These are phyloP conservation scores for Cuculus canorus DNA, from an alignment of 2,797 vertebrate species.

Conservation along the genomic window DNA sequence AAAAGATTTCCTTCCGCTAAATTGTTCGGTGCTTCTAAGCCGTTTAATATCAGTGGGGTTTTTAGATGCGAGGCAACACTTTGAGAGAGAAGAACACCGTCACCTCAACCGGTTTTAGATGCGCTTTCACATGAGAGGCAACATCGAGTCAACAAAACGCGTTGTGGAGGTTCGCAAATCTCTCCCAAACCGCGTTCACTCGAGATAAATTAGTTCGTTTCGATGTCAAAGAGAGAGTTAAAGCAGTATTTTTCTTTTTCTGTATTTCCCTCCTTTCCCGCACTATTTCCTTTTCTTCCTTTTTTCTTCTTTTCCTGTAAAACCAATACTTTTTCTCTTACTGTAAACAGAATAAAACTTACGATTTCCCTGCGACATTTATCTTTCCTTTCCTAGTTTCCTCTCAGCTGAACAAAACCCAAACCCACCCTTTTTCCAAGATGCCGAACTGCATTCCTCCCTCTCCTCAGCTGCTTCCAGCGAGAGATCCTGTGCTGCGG, in stretches of 20 bases:
- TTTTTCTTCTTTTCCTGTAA: background rate
- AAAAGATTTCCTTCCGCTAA: background rate
- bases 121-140: background rate
- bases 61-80: background rate
- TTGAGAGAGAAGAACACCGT: no score
- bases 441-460: accelerated
- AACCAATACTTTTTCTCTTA: background rate
- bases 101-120: background rate
- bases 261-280: background rate
- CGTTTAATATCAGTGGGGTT: background rate
- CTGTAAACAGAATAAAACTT: background rate
- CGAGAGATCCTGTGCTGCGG: background rate
- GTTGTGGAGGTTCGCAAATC: background rate
- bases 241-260: background rate
- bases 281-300: background rate
- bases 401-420: background rate
- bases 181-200: background rate
- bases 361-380: background rate
- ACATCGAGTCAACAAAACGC: background rate
- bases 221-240: background rate
- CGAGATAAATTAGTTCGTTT: background rate
- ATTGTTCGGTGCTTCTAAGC: background rate
- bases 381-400: background rate
- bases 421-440: background rate
- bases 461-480: background rate